These are phyloP conservation scores for Cnemophilus loriae DNA, from an alignment of 2,113 vertebrate species.

Conservation along the genomic window DNA sequence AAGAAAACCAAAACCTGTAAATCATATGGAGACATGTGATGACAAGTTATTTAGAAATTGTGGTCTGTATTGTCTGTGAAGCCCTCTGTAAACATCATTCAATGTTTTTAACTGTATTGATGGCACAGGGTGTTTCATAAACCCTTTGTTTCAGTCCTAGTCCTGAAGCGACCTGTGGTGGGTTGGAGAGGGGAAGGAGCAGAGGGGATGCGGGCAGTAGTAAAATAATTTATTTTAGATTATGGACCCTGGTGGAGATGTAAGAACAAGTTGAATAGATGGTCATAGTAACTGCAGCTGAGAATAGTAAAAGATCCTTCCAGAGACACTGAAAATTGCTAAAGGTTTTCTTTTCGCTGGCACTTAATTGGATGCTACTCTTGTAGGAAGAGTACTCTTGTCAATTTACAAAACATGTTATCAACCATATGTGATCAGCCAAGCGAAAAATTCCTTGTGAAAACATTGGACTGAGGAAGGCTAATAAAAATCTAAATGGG, in stretches of 20 bases:
- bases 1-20: neutral
- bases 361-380: neutral
- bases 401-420: neutral
- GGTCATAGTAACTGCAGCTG: neutral
- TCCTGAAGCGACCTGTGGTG: neutral
- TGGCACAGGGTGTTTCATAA: neutral
- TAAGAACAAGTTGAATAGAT: neutral
- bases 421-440: neutral
- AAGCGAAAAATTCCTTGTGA: neutral
- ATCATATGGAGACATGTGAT: neutral
- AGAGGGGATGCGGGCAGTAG: neutral
- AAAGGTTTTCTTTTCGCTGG: neutral
- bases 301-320: neutral
- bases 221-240: neutral
- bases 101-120: neutral
- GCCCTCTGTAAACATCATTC: neutral
- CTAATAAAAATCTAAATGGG: neutral
- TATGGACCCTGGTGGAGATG: neutral
- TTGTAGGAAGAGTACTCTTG: neutral
- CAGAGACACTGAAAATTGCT: neutral
- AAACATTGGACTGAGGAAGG: neutral
- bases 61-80: neutral
- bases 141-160: neutral
- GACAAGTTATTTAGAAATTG: neutral
- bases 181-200: neutral